Evolutionary conservation across 2,888 invertebrate species (phyloP), one percentile per base, ranked within the genome.

Genomic region (Lymantria monacha): DNA sequence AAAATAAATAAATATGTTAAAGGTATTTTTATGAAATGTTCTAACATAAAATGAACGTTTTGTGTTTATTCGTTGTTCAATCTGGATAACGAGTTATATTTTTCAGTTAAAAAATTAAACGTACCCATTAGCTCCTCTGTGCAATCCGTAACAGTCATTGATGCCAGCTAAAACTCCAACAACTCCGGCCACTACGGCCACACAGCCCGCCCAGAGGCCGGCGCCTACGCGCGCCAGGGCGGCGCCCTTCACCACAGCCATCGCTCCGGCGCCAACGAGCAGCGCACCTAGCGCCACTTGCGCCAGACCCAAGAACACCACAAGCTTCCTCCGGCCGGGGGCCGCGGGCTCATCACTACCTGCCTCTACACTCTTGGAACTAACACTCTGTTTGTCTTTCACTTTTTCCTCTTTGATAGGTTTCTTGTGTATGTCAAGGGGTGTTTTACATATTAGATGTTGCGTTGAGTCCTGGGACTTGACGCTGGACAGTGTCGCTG

Each of bases 151-250:
- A 74, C 93, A 92, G 64, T 92, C 92, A 61, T 91, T 92, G 63
- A 93, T 92, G 44, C 92, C 92, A 57, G 94, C 94, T 9, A 94
- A 83, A 46, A 94, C 92, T 5, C 94, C 95, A 7, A 94, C 85
- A 0, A 88, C 87, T 0, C 94, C 94, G 0, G 94, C 92, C 7
- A 92, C 92, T 12, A 94, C 92, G 9, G 94, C 93, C 40, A 93
- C 85, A 56, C 93, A 92, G 14, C 95, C 94, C 43, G 94, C 93
- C 95, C 95, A 95, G 49, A 94, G 85, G 3, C 94, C 94, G 1
- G 94, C 94, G 15, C 94, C 94, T 30, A 92, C 92, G 48, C 92
- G 76, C 31, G 93, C 85, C 58, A 92, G 77, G 55, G 91, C 87
- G 43, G 94, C 93, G 43, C 93, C 93, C 73, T 94, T 93, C 59